Evolutionary conservation across 2,888 invertebrate species (phyloP).

Genomic region (Ennomos quercinarius): DNA sequence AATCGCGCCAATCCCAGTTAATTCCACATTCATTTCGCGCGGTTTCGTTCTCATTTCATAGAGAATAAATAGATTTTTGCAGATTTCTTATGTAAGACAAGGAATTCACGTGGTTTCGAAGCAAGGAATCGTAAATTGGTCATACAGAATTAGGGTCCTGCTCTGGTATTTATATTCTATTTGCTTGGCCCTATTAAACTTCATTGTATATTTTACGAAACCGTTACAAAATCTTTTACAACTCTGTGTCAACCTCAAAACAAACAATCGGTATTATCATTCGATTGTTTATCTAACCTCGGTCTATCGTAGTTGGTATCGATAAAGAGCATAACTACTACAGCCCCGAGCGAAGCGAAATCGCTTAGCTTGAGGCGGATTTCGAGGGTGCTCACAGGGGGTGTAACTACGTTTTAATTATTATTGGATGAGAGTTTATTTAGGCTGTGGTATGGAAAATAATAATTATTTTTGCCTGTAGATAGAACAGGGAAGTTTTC

Average conservation of each 20-base stretch:
- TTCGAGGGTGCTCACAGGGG: constrained; percentile 46
- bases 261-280: constrained; percentile 65
- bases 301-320: constrained; percentile 62
- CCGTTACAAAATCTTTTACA: constrained; percentile 35
- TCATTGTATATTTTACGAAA: constrained; percentile 3
- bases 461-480: constrained; percentile 8
- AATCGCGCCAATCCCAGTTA: no score
- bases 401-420: constrained; percentile 62
- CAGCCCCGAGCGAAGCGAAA: constrained; percentile 48
- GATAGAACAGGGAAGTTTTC: no score
- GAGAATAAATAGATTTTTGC: no score
- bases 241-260: constrained; percentile 48
- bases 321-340: constrained; percentile 47
- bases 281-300: constrained; percentile 68
- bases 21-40: no score
- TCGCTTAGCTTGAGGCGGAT: constrained; percentile 61
- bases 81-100: no score
- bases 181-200: no score
- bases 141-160: no score
- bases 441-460: constrained; percentile 12
- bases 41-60: no score
- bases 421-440: constrained; percentile 53
- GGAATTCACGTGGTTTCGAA: no score
- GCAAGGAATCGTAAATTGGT: no score
- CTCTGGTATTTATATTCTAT: no score